phyloP scores from a whole-genome alignment of 1,140 invertebrate species.

The Cherax destructor region DNA sequence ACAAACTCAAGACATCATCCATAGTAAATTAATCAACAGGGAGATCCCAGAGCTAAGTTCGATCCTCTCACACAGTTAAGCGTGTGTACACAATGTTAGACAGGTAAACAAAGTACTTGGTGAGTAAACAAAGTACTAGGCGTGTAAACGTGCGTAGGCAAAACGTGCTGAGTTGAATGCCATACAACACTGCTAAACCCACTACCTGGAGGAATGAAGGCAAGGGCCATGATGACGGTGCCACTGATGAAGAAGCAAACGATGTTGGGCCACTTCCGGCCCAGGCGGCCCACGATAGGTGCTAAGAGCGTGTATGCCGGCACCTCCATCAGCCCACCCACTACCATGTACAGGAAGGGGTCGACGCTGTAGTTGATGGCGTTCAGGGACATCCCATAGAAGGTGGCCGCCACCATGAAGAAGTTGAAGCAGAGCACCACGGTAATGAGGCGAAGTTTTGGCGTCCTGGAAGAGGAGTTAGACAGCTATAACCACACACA shows the following conservation, averaged over 20 bases:
- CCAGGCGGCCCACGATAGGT: slow-evolving; percentile 38
- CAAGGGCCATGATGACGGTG: slow-evolving; percentile 26
- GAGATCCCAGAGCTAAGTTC: too few species aligned
- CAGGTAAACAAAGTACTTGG: too few species aligned
- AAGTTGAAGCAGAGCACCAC: slow-evolving; percentile 86
- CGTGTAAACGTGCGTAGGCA: too few species aligned
- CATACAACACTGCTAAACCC: too few species aligned
- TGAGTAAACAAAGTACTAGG: too few species aligned
- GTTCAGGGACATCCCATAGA: slow-evolving; percentile 87
- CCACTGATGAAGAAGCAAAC: slow-evolving; percentile 36
- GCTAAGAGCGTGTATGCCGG: slow-evolving; percentile 40
- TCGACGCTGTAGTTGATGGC: slow-evolving; percentile 51
- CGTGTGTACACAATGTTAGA: too few species aligned
- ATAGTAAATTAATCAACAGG: too few species aligned
- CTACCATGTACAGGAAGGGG: slow-evolving; percentile 48
- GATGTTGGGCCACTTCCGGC: slow-evolving; percentile 29
- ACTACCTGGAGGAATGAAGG: slow-evolving; percentile 31
- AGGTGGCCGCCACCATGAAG: slow-evolving; percentile 79
- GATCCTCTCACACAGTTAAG: too few species aligned
- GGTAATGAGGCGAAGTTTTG: slow-evolving; percentile 84
- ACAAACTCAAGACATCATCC: too few species aligned
- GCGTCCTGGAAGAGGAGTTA: slow-evolving; percentile 75
- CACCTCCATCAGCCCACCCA: slow-evolving; percentile 44
- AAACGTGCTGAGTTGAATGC: too few species aligned
- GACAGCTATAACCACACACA: too few species aligned